Conservation (phyloP, 2,113 vertebrate genomes). For the Raphicerus campestris region DNA sequence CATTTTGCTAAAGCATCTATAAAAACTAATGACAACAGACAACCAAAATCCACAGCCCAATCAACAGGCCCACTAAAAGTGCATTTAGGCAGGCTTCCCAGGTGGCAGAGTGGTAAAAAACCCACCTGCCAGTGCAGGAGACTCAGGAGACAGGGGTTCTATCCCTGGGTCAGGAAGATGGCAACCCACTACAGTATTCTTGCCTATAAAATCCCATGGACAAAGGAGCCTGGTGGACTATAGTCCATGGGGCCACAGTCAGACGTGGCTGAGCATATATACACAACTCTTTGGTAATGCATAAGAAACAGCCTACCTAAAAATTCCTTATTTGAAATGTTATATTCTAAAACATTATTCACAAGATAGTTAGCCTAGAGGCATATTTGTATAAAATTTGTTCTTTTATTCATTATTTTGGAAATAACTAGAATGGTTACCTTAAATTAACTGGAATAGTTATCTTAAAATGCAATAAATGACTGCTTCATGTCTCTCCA, state of each 20-base stretch:
- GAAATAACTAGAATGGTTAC: slow-evolving; percentile 4
- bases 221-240: not conserved
- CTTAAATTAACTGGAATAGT: not conserved
- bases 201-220: not conserved
- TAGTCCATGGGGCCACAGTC: not conserved
- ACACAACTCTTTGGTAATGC: not conserved
- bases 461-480: not conserved
- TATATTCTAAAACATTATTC: not conserved
- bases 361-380: not conserved
- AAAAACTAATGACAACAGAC: not conserved
- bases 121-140: not conserved
- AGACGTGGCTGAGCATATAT: not conserved
- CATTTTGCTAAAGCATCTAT: not conserved
- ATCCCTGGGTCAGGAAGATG: not conserved
- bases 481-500: not conserved
- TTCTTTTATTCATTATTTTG: not conserved
- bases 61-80: not conserved
- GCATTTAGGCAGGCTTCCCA: not conserved
- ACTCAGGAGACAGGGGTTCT: not conserved
- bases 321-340: not conserved
- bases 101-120: not conserved
- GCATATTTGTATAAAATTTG: not conserved
- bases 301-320: not conserved
- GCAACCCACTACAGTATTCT: not conserved
- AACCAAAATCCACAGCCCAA: not conserved